These are phyloP conservation scores for Illadopsis cleaveri DNA, from an alignment of 2,113 vertebrate species.

Conservation along the genomic window DNA sequence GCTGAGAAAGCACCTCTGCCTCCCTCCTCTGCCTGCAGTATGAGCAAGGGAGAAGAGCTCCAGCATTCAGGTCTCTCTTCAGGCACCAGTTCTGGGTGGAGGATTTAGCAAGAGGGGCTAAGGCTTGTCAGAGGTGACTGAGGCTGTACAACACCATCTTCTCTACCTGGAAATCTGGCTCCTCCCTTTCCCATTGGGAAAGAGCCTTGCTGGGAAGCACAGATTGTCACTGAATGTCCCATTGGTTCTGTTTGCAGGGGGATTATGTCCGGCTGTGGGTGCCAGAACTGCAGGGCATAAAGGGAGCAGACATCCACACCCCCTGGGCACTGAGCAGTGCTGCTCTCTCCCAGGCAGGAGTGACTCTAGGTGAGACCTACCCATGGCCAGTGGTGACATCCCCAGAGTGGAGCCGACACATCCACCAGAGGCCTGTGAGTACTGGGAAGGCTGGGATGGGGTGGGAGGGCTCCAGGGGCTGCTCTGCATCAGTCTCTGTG, in stretches of 20 bases:
- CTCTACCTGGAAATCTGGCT: background rate
- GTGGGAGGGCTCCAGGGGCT: background rate
- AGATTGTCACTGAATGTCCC: background rate
- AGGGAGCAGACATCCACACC: conserved; percentile 73
- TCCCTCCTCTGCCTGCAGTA: background rate
- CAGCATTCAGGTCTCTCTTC: background rate
- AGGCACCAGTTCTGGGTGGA: background rate
- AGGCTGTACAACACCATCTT: background rate
- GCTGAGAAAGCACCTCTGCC: background rate
- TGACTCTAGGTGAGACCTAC: conserved; percentile 76
- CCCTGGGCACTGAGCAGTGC: conserved; percentile 77
- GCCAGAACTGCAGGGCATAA: conserved; percentile 75
- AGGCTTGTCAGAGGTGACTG: background rate
- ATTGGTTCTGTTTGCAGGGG: conserved; percentile 66
- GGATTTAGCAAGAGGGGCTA: background rate
- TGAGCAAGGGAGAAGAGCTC: background rate
- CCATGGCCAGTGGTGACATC: conserved; percentile 75
- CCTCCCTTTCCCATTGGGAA: background rate
- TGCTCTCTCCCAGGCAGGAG: conserved; percentile 60
- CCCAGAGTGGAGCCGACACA: conserved; percentile 79
- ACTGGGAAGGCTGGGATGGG: background rate
- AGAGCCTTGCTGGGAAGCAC: background rate
- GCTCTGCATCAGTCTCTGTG: background rate
- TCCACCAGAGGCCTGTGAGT: conserved; percentile 74
- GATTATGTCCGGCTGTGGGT: conserved; percentile 80